A percentile compares a stretch with the other conserved stretches of the same genome.
These are phyloP conservation scores for Acrossocheilus wenchowensis DNA, from an alignment of 2,797 vertebrate species.

Conservation along the genomic window DNA sequence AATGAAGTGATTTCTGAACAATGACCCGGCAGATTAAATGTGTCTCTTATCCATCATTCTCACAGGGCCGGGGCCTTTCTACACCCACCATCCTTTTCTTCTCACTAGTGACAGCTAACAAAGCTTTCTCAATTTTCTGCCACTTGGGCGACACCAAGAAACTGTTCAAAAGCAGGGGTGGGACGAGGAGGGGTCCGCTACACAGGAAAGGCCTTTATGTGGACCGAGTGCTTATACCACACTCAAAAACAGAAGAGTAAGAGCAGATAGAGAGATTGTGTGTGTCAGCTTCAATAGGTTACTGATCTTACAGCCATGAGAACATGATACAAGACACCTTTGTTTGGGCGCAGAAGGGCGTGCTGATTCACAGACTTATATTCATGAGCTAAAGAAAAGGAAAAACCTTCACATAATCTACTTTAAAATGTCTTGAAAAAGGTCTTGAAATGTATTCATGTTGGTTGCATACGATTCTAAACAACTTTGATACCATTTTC, in stretches of 20 bases:
- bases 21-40: slow-evolving; percentile 66
- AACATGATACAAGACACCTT: slow-evolving; percentile 45
- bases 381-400: slow-evolving; percentile 10
- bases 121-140: slow-evolving; percentile 73
- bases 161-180: slow-evolving; percentile 68
- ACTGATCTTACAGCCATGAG: slow-evolving; percentile 35
- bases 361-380: slow-evolving; percentile 21
- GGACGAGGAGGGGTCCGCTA: slow-evolving; percentile 61
- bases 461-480: neutral
- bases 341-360: slow-evolving; percentile 32
- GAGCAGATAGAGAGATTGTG: slow-evolving; percentile 43
- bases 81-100: slow-evolving; percentile 61
- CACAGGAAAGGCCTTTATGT: slow-evolving; percentile 66
- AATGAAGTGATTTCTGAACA: slow-evolving; percentile 61
- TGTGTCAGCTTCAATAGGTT: slow-evolving; percentile 51
- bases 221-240: slow-evolving; percentile 52
- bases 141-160: slow-evolving; percentile 65
- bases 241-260: slow-evolving; percentile 49
- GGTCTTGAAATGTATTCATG: neutral
- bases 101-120: slow-evolving; percentile 66
- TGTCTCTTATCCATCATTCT: slow-evolving; percentile 68
- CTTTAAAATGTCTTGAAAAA: neutral
- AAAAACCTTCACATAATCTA: neutral
- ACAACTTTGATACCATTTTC: neutral
- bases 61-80: slow-evolving; percentile 58